These are phyloP conservation scores for Cebus imitator DNA, from an alignment of 2,113 vertebrate species.

Conservation along the genomic window DNA sequence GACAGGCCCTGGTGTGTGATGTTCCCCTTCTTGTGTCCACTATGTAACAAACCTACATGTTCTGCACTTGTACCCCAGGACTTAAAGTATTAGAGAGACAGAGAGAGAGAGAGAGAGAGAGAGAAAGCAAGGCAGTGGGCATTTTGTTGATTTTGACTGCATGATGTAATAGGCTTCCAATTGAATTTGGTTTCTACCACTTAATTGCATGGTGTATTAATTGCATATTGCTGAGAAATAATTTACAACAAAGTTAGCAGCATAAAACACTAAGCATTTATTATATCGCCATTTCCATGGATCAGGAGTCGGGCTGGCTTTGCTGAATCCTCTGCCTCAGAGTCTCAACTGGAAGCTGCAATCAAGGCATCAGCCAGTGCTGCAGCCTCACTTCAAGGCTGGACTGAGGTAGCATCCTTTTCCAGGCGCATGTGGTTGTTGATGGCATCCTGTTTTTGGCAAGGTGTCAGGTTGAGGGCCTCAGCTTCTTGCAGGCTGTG, in stretches of 20 bases:
- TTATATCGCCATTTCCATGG: not conserved
- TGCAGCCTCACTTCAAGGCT: not conserved
- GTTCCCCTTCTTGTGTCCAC: no score
- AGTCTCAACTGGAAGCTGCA: not conserved
- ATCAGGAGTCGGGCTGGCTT: not conserved
- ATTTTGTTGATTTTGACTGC: not conserved
- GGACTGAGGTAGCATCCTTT: rapidly evolving
- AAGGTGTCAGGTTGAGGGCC: not conserved
- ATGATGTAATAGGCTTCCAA: not conserved
- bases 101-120: no score
- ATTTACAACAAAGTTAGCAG: not conserved
- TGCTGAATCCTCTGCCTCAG: not conserved
- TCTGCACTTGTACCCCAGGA: no score
- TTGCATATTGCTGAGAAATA: not conserved
- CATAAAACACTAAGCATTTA: not conserved
- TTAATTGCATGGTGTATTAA: not conserved
- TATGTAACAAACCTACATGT: no score
- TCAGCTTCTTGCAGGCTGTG: not conserved
- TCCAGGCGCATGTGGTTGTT: rapidly evolving
- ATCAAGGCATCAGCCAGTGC: not conserved
- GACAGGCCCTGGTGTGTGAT: no score
- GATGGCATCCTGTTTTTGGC: not conserved
- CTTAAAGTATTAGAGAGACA: no score
- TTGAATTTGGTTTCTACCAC: not conserved
- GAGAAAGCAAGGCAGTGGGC: not conserved